Percentiles rank a stretch among this genome's conserved stretches.
Evolutionary conservation across 2,888 invertebrate genomes (phyloP).

Genomic region (Tanaodytes sp.): DNA sequence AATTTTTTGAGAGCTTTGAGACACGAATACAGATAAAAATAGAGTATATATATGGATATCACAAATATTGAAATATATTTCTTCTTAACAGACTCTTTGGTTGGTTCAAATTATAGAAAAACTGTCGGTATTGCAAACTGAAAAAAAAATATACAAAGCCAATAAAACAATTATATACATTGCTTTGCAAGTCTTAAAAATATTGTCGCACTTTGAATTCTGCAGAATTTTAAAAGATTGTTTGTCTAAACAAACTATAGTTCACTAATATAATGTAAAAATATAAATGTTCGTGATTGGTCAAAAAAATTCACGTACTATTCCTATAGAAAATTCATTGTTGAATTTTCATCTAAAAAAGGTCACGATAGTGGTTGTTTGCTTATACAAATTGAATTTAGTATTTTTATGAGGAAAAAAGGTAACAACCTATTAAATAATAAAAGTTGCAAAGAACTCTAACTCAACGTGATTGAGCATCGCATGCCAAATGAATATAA

Average conservation of each 20-base stretch:
- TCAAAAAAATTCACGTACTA: conserved; percentile 11
- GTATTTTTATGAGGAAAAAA: conserved; percentile 42
- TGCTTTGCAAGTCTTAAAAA: conserved; percentile 25
- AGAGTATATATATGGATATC: neutral
- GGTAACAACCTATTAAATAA: conserved; percentile 10
- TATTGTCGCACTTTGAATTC: conserved; percentile 24
- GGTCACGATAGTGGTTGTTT: conserved; percentile 34
- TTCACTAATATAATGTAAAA: conserved; percentile 27
- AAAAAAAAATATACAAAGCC: conserved; percentile 9
- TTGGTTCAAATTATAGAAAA: too few relatives aligned
- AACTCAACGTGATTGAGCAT: neutral
- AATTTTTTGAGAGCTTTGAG: too few relatives aligned
- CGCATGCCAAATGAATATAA: conserved; percentile 2
- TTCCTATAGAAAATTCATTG: conserved; percentile 38
- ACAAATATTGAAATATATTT: conserved; percentile 21
- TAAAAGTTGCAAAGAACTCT: neutral
- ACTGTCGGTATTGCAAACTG: conserved; percentile 23
- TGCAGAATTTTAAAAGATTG: conserved; percentile 44
- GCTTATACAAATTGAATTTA: conserved; percentile 39
- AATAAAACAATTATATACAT: conserved; percentile 8
- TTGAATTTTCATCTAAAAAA: too few relatives aligned
- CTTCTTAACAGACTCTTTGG: conserved; percentile 6
- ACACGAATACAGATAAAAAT: too few relatives aligned
- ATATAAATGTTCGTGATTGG: conserved; percentile 21
- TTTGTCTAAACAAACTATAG: conserved; percentile 45